Evolutionary conservation across 2,797 vertebrate species (phyloP), one percentile per base, ranked within the genome.

Genomic region (Alca torda): DNA sequence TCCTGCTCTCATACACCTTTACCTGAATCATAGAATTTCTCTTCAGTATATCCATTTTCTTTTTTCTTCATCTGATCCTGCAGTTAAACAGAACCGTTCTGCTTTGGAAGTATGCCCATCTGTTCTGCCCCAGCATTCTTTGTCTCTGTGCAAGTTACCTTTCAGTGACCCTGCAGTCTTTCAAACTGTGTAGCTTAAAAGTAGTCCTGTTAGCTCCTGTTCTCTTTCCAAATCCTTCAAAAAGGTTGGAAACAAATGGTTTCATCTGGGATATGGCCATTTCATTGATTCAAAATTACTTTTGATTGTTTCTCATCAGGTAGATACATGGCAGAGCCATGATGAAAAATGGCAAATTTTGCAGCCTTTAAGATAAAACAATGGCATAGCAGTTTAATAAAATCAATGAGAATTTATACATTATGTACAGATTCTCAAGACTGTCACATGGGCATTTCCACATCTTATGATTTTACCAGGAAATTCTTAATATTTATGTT

Each of bases 71-170:
- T 35, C 60, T 74, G 39, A 79, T 89, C 26, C 41, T 93, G 39
- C 46, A 89, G 80, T 82, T 93, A 73, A 90, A 72, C 74, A 82
- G 54, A 87, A 84, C 25, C 35, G n/a, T 90, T 92, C 59, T 90
- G 46, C 54, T 92, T 68, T 89, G 70, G 50, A 80, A 73, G n/a
- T 57, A 57, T 24, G 54, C 37, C 73, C 87, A 75, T 88, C 82
- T 88, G 45, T 89, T 91, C 87, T 80, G 23, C 41, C 45, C 33
- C 20, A 53, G 56, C 46, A 69, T 84, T 78, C 63, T 95, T 93
- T 88, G 65, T 90, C 73, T 89, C 54, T 33, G 51, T 86, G 53
- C 33, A 78, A 86, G 69, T 64, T 93, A 81, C 86, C 74, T 89
- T 82, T 3, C 2, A 69, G 50, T 87, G 73, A 93, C 77, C 64